Evolutionary conservation across 2,888 invertebrate genomes (phyloP).

Genomic region (Lampropteryx suffumata): DNA sequence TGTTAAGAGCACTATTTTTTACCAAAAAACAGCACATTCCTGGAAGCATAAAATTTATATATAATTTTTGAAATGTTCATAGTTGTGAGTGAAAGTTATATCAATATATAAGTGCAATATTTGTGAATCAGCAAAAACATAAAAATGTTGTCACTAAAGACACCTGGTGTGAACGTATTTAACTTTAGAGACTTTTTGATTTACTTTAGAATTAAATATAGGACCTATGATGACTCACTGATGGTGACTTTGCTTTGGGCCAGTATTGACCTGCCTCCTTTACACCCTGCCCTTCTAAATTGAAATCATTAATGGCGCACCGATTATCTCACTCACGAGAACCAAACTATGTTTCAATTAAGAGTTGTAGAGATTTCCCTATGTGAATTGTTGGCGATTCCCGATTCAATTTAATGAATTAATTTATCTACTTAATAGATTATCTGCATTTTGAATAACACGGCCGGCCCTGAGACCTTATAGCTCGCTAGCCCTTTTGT

Average conservation of each 20-base stretch:
- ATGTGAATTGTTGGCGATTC: conserved; percentile 71
- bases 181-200: too few relatives aligned
- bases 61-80: too few relatives aligned
- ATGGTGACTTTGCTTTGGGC: not conserved
- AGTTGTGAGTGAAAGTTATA: too few relatives aligned
- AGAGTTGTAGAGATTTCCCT: conserved; percentile 75
- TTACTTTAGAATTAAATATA: too few relatives aligned
- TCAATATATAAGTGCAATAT: too few relatives aligned
- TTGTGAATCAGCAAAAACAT: too few relatives aligned
- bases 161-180: too few relatives aligned
- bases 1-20: too few relatives aligned
- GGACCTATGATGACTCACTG: too few relatives aligned
- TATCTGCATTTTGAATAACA: conserved; percentile 45
- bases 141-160: too few relatives aligned
- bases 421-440: conserved; percentile 58
- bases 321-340: conserved; percentile 81
- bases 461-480: conserved; percentile 25
- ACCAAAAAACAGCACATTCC: too few relatives aligned
- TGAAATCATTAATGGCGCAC: conserved; percentile 74
- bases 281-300: conserved; percentile 75
- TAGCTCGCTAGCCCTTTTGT: conserved; percentile 32
- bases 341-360: conserved; percentile 70
- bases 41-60: too few relatives aligned
- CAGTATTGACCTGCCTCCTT: conserved; percentile 34
- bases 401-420: conserved; percentile 70